Percentiles rank a stretch among this genome's conserved stretches.
These are phyloP conservation scores for Sthenelais limicola DNA, from an alignment of 2,888 invertebrate genomes.

Conservation along the genomic window DNA sequence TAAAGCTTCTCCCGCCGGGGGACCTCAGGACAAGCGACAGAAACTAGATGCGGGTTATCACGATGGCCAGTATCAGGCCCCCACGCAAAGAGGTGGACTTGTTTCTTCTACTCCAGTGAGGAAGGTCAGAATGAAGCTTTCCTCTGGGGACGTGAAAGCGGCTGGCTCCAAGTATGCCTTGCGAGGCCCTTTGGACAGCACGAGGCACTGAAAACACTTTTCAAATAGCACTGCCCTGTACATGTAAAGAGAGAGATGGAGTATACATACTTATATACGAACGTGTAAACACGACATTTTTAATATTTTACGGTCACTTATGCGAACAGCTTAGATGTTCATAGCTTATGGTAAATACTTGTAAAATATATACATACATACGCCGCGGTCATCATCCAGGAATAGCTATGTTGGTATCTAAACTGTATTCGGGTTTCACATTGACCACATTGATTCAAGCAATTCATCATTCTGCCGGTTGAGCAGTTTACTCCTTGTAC, in stretches of 20 bases:
- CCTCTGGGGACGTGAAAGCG: neutral
- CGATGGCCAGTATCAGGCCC: no score
- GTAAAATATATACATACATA: no score
- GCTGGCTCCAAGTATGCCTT: slow-evolving; percentile 13
- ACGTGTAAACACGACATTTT: slow-evolving; percentile 17
- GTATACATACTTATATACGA: no score
- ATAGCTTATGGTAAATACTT: no score
- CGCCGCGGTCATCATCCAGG: no score
- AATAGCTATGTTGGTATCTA: no score
- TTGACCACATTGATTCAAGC: no score
- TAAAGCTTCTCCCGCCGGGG: neutral
- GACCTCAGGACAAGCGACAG: slow-evolving; percentile 1
- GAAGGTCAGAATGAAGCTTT: slow-evolving; percentile 10
- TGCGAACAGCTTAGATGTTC: no score
- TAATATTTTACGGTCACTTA: no score
- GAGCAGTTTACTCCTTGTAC: no score
- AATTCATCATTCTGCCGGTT: no score
- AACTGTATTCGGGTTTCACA: neutral
- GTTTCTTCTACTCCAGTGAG: neutral
- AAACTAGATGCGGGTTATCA: neutral
- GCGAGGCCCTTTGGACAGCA: neutral
- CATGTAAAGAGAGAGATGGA: no score
- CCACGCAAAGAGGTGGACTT: neutral
- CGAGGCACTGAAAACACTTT: slow-evolving; percentile 20
- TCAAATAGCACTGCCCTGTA: neutral